A percentile compares a stretch with the other conserved stretches of the same genome.
These are phyloP conservation scores for Macrophya alboannulata DNA, from an alignment of 2,888 invertebrate genomes.

Conservation along the genomic window DNA sequence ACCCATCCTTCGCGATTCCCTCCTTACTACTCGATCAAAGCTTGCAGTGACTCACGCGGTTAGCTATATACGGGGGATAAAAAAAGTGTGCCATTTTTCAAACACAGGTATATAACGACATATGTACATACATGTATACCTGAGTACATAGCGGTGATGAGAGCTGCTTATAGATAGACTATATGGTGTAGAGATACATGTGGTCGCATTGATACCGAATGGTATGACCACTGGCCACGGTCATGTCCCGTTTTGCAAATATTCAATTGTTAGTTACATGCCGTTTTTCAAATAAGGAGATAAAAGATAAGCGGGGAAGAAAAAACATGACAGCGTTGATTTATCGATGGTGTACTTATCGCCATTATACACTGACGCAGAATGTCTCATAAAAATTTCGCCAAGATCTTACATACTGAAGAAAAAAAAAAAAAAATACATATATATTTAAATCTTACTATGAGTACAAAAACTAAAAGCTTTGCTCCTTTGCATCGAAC, in stretches of 20 bases:
- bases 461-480: neutral
- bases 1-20: constrained; percentile 57
- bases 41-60: constrained; percentile 19
- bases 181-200: neutral
- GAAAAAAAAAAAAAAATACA: neutral
- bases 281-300: neutral
- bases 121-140: neutral
- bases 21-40: neutral
- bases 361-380: neutral
- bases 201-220: neutral
- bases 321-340: neutral
- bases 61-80: neutral
- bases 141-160: neutral
- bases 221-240: neutral
- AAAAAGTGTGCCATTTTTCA: constrained; percentile 40
- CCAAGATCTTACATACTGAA: neutral
- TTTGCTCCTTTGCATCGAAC: neutral
- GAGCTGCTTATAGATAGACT: neutral
- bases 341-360: neutral
- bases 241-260: neutral
- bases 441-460: neutral
- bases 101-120: neutral
- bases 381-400: neutral
- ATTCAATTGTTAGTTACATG: neutral
- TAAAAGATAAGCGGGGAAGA: neutral